These are phyloP conservation scores for Brachionus manjavacas DNA, from an alignment of 1,140 invertebrate genomes.

Conservation along the genomic window DNA sequence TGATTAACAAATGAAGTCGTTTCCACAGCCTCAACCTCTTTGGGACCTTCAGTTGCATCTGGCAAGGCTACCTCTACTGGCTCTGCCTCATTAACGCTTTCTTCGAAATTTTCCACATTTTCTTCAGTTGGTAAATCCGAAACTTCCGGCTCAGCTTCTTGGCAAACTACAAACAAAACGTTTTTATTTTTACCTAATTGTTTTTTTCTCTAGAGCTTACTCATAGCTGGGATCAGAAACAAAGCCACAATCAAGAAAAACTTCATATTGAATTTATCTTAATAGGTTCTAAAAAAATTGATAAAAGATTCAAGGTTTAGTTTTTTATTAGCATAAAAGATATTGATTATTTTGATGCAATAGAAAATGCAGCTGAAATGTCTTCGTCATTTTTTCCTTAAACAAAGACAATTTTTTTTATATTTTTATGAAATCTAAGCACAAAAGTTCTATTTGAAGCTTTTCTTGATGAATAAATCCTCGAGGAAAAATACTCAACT, in stretches of 20 bases:
- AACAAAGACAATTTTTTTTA: neutral
- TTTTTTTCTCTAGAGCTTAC: neutral
- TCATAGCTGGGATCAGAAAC: neutral
- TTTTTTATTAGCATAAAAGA: neutral
- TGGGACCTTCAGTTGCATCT: neutral
- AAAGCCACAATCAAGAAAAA: neutral
- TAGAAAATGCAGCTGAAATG: neutral
- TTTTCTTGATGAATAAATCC: neutral
- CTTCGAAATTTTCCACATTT: neutral
- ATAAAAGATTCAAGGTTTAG: neutral
- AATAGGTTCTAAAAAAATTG: neutral
- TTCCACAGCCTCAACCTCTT: neutral
- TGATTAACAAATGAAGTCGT: neutral
- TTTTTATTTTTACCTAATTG: neutral
- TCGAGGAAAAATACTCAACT: neutral
- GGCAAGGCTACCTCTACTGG: neutral
- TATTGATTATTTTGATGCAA: neutral
- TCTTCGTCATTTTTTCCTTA: neutral
- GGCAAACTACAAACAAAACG: neutral
- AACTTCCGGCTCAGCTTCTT: neutral
- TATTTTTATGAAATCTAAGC: neutral
- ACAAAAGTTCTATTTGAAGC: neutral
- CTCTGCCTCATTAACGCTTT: neutral
- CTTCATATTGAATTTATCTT: neutral
- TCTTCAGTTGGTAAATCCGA: neutral